Conservation (phyloP, 2,113 vertebrate species). For the Callospermophilus lateralis region DNA sequence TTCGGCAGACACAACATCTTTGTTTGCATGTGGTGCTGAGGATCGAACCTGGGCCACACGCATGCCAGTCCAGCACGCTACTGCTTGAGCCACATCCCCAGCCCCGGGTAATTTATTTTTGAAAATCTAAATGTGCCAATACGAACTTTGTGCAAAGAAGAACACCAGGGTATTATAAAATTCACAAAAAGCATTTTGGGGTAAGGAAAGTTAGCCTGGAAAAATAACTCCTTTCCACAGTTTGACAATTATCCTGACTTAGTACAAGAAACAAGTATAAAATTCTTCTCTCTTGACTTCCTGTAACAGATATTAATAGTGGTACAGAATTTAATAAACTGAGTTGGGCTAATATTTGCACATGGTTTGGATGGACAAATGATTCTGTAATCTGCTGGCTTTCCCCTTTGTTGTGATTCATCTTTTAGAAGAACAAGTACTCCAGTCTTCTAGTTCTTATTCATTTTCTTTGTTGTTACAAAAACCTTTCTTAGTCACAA, state of each 20-base stretch:
- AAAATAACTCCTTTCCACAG: conserved; percentile 14
- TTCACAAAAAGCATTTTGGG: background rate
- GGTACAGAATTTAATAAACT: background rate
- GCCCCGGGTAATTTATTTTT: conserved; percentile 13
- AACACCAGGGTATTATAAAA: background rate
- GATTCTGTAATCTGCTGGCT: background rate
- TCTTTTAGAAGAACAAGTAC: background rate
- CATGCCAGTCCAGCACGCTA: no score
- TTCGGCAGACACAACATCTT: no score
- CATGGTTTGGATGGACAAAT: background rate
- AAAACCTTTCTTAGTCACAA: conserved; percentile 14
- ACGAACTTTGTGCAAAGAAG: background rate
- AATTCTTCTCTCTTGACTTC: background rate
- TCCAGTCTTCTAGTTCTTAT: background rate
- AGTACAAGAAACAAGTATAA: background rate
- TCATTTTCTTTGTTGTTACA: background rate
- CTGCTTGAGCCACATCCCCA: no score
- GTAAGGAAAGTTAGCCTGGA: background rate
- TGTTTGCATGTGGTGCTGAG: no score
- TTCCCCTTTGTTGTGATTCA: conserved; percentile 32
- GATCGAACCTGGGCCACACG: no score
- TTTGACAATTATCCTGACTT: background rate
- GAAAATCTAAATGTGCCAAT: conserved; percentile 7
- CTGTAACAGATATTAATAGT: background rate
- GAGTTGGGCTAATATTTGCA: background rate